A percentile compares a stretch with the other conserved stretches of the same genome.
Conservation (phyloP, 2,888 invertebrate species). For the Phyllotreta striolata region DNA sequence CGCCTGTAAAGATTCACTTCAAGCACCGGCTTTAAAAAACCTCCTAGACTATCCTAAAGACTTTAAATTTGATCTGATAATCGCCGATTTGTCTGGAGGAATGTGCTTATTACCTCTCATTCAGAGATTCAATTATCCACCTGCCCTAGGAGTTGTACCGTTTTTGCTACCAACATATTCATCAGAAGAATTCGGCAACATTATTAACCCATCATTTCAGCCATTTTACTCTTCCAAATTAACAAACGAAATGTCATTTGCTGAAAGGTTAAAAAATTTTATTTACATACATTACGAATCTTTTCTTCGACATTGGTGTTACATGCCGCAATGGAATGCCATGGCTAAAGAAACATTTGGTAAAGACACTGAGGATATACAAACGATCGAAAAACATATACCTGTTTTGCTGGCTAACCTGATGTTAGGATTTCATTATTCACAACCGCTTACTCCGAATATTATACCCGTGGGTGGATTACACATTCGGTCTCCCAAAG, state of each 20-base stretch:
- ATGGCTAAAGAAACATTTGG: slow-evolving; percentile 42
- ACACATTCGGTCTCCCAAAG: slow-evolving; percentile 47
- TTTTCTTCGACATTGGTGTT: slow-evolving; percentile 5
- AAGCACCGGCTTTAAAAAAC: too few relatives aligned
- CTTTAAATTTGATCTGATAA: too few relatives aligned
- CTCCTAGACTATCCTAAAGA: too few relatives aligned
- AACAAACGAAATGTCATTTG: slow-evolving; percentile 43
- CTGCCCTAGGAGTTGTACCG: slow-evolving; percentile 46
- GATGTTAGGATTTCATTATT: slow-evolving; percentile 49
- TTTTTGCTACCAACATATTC: slow-evolving; percentile 39
- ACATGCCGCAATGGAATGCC: slow-evolving; percentile 31
- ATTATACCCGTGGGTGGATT: slow-evolving; percentile 54
- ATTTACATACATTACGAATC: slow-evolving; percentile 32
- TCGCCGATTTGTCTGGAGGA: neutral
- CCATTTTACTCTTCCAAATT: slow-evolving; percentile 41
- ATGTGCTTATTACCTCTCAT: slow-evolving; percentile 49
- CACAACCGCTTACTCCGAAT: slow-evolving; percentile 51
- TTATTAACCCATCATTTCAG: slow-evolving; percentile 43
- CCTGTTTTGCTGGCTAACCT: slow-evolving; percentile 48
- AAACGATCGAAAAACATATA: slow-evolving; percentile 44
- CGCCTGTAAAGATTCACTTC: too few relatives aligned
- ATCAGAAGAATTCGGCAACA: slow-evolving; percentile 39
- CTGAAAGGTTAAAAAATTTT: slow-evolving; percentile 44
- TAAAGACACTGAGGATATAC: slow-evolving; percentile 35
- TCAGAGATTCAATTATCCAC: slow-evolving; percentile 51